phyloP scores from a whole-genome alignment of 2,797 vertebrate genomes.

The Diplodus sargus region DNA sequence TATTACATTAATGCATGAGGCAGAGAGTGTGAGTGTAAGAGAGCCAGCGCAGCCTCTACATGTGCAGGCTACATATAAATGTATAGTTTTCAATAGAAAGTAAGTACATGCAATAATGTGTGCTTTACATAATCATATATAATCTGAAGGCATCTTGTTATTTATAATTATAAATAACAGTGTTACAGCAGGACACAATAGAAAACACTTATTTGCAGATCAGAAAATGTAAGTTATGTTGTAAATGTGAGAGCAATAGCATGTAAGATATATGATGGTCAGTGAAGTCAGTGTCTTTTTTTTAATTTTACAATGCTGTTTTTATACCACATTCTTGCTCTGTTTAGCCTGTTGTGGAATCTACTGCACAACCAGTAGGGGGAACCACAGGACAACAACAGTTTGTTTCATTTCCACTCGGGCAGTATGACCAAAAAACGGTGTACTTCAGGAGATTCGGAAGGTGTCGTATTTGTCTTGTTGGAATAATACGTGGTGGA shows the following conservation, averaged over 20 bases:
- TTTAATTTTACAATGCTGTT: neutral
- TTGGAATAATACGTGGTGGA: neutral
- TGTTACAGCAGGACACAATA: neutral
- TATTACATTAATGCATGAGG: neutral
- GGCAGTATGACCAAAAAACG: neutral
- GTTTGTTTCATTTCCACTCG: neutral
- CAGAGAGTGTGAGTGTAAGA: neutral
- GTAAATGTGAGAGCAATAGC: neutral
- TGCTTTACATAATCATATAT: neutral
- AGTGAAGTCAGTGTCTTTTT: neutral
- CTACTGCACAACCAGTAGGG: constrained; percentile 54
- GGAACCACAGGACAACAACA: constrained; percentile 31
- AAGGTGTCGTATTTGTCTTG: neutral
- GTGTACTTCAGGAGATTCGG: neutral
- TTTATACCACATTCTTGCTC: neutral
- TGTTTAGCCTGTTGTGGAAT: neutral
- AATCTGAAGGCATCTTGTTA: neutral
- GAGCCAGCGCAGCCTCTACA: neutral
- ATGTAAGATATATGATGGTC: neutral
- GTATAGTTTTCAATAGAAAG: neutral
- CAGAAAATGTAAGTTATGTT: neutral
- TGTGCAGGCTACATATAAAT: neutral
- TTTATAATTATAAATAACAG: neutral
- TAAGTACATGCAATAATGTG: neutral
- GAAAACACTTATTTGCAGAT: neutral